Evolutionary conservation across 2,113 vertebrate genomes (phyloP).

Genomic region (Rhynchomys soricoides): DNA sequence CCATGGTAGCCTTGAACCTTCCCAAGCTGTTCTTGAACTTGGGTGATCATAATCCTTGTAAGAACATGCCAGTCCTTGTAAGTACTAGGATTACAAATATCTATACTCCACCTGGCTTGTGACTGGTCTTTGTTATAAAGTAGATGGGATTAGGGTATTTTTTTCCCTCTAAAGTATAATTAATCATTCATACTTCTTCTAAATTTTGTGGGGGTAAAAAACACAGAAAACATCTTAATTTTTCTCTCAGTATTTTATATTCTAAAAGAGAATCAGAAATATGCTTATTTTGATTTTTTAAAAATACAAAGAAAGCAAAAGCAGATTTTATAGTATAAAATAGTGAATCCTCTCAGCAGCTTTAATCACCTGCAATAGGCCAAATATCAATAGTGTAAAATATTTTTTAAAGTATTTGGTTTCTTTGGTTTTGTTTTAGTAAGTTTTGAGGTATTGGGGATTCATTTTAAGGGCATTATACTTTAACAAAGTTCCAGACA

Average conservation of each 20-base stretch:
- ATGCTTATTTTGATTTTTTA: slow-evolving; percentile 34
- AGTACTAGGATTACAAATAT: neutral
- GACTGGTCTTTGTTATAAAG: neutral
- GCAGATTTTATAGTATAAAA: slow-evolving; percentile 6
- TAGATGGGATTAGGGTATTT: neutral
- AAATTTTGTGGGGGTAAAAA: neutral
- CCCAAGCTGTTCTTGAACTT: neutral
- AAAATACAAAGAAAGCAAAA: neutral
- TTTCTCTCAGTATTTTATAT: slow-evolving; percentile 29
- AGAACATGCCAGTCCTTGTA: neutral
- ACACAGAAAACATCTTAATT: neutral
- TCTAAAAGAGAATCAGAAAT: slow-evolving; percentile 28
- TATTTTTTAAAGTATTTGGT: neutral
- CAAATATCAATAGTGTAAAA: neutral
- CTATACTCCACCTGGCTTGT: neutral
- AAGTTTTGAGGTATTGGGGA: neutral
- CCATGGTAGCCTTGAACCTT: neutral
- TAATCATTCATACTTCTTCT: neutral
- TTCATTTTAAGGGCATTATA: neutral
- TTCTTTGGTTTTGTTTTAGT: neutral
- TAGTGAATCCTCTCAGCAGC: slow-evolving; percentile 4
- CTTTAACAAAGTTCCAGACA: neutral
- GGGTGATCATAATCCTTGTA: neutral
- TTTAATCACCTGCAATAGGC: neutral
- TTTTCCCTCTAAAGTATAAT: neutral